These are phyloP conservation scores for Cheirogaleus major DNA, from an alignment of 2,797 vertebrate species.

Conservation along the genomic window DNA sequence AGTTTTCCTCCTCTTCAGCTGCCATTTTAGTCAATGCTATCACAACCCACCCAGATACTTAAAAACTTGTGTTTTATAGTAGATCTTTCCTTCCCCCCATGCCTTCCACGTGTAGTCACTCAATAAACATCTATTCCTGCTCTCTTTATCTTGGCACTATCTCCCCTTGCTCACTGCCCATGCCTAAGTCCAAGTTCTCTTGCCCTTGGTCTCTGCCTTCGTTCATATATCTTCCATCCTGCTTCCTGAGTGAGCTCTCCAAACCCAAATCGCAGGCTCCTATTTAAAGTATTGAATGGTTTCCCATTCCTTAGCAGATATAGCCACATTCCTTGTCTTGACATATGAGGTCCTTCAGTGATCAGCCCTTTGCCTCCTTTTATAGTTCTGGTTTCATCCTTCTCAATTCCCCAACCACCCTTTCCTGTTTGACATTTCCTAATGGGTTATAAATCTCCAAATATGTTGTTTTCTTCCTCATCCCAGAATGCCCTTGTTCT, in stretches of 20 bases:
- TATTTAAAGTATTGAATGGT: neutral
- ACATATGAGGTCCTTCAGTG: neutral
- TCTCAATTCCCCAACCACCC: neutral
- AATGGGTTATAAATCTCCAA: neutral
- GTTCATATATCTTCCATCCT: neutral
- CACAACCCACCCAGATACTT: neutral
- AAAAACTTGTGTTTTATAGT: neutral
- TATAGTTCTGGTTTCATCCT: neutral
- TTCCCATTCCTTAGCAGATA: neutral
- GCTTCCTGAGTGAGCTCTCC: neutral
- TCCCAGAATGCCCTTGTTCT: neutral
- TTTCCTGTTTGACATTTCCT: neutral
- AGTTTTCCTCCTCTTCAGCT: neutral
- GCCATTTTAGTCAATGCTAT: neutral
- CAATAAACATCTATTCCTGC: neutral
- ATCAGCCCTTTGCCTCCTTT: neutral
- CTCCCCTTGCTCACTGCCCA: neutral
- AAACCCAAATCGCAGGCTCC: neutral
- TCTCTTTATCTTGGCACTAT: neutral
- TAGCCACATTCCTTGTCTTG: neutral
- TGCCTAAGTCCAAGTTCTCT: neutral
- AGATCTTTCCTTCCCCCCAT: rapidly evolving
- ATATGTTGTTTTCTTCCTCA: neutral
- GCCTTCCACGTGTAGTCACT: neutral
- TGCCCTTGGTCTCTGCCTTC: neutral